Conservation (phyloP, 2,113 vertebrate genomes). For the Seriola rivoliana region DNA sequence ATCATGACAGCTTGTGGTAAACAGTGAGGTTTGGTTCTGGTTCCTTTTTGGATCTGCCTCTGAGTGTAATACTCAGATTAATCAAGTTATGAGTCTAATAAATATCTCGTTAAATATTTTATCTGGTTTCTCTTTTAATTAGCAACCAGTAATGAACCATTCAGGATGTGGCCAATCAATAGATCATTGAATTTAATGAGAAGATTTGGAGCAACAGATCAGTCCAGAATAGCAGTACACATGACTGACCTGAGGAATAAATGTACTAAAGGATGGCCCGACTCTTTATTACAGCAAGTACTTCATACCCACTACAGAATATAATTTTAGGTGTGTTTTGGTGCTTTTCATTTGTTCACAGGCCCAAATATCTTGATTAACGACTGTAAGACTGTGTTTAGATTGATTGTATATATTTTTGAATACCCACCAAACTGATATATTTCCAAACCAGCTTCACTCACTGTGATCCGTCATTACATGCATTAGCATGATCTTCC, state of each 20-base stretch:
- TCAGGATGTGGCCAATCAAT: not conserved
- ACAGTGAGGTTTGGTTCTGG: conserved; percentile 41
- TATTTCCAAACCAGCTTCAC: conserved; percentile 48
- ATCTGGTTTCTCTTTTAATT: not conserved
- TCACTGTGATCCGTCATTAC: conserved; percentile 69
- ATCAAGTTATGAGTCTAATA: not conserved
- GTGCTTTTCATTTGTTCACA: not conserved
- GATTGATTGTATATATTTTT: conserved; percentile 23
- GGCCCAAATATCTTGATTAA: not conserved
- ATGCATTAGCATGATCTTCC: conserved; percentile 77
- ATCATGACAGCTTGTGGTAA: conserved; percentile 46
- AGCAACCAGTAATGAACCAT: not conserved
- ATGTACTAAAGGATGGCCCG: not conserved
- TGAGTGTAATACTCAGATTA: not conserved
- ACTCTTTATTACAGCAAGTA: not conserved
- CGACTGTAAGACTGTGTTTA: conserved; percentile 3
- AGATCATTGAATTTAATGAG: not conserved
- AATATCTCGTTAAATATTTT: not conserved
- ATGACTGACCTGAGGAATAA: not conserved
- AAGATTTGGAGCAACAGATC: not conserved
- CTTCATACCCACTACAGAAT: not conserved
- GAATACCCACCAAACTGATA: conserved; percentile 47
- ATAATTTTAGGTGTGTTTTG: not conserved
- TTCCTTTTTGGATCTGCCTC: conserved; percentile 37
- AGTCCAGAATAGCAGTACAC: not conserved